Evolutionary conservation across 2,888 invertebrate species (phyloP).

Genomic region (Tiliacea aurago): DNA sequence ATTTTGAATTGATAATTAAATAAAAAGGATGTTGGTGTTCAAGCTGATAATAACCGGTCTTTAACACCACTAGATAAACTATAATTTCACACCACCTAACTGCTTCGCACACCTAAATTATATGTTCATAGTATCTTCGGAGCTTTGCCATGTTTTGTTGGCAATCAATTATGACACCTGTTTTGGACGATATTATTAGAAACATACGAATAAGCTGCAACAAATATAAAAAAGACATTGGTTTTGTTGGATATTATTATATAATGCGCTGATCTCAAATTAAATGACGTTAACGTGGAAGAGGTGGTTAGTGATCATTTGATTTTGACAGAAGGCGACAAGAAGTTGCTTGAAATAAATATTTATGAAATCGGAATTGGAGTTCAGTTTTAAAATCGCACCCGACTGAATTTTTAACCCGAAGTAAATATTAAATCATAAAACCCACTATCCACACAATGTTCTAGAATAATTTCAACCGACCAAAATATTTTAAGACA

Average conservation of each 20-base stretch:
- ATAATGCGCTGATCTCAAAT: neutral
- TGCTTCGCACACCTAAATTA: constrained; percentile 43
- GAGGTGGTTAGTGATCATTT: neutral
- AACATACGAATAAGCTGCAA: neutral
- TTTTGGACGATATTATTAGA: neutral
- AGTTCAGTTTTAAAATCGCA: neutral
- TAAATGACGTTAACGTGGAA: neutral
- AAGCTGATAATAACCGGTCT: constrained; percentile 18
- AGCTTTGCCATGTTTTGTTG: constrained; percentile 23
- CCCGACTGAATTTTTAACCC: no score
- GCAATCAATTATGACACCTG: constrained; percentile 10
- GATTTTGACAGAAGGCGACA: neutral
- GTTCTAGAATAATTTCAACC: constrained; percentile 16
- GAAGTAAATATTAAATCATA: constrained; percentile 4
- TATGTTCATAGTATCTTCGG: neutral
- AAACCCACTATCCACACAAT: neutral
- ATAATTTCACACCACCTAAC: constrained; percentile 32
- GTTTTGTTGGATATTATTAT: neutral
- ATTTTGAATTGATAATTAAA: constrained; percentile 20
- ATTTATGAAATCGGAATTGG: neutral
- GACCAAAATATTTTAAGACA: constrained; percentile 48
- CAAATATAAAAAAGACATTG: neutral
- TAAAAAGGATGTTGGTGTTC: constrained; percentile 9
- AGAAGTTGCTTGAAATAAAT: neutral
- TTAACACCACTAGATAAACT: constrained; percentile 24